Evolutionary conservation across 2,797 vertebrate species (phyloP), one percentile per base, ranked within the genome.

Genomic region (Calcarius lapponicus): DNA sequence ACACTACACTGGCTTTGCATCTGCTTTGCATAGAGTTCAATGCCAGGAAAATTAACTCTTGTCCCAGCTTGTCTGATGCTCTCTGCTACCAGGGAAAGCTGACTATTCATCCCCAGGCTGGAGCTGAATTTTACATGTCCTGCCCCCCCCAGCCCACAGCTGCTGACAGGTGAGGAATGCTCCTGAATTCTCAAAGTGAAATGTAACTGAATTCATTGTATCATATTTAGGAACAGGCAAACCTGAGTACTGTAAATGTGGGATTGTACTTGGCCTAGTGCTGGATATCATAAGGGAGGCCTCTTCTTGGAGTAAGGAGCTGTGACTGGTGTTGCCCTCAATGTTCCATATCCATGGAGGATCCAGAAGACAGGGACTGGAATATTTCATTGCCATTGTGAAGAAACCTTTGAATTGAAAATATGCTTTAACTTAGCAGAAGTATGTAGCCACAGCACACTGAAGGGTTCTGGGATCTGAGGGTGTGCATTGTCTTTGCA

Each of bases 21-120:
- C 79, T 94, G 86, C 74, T 96, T 95, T 95, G 85, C 94, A 88
- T 89, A 51, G 84, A 36, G 51, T 54, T 80, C 80, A 51, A 10
- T 65, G 79, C 91, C 75, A 86, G 79, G 79, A 95, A 94, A 94
- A 94, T 80, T 18, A 88, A 86, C 76, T 93, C 90, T 86, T 90
- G 94, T 94, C 75, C 90, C 69, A 86, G 61, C 91, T 86, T 93
- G 94, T 88, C 83, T 65, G 62, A 72, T 13, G 9, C 43, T 74
- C 67, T 67, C 74, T 84, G 86, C 25, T 84, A 74, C 75, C 57
- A 93, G 60, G 42, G 64, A 92, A 76, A 64, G 17, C 48, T 85
- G 26, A 64, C 13, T 50, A 48, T 61, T 84, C 65, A 73, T 80
- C 48, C 66, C 26, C 42, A 82, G 67, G 53, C 57, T 89, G 83